These are phyloP conservation scores for Dynastes grantii DNA, from an alignment of 2,888 invertebrate species.

Conservation along the genomic window DNA sequence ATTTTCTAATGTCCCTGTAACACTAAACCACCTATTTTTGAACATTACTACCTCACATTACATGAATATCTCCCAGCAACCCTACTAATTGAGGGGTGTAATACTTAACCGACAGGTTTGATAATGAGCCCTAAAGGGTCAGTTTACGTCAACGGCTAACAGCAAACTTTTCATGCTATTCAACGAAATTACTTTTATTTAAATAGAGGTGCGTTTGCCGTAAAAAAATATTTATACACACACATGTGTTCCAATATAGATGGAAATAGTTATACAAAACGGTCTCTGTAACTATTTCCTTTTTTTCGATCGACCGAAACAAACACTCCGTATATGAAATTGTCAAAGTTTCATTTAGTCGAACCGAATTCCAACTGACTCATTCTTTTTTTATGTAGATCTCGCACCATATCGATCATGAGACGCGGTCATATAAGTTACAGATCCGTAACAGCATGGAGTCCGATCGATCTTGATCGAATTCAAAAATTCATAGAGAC, in stretches of 20 bases:
- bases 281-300: no score
- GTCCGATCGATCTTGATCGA: conserved; percentile 59
- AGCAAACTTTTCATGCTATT: no score
- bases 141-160: background rate
- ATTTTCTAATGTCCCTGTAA: background rate
- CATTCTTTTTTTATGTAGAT: conserved; percentile 31
- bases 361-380: conserved; percentile 30
- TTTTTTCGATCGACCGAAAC: no score
- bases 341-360: conserved; percentile 31
- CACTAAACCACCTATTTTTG: no score
- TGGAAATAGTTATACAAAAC: no score
- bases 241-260: no score
- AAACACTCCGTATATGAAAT: conserved; percentile 11
- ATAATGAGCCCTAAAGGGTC: conserved; percentile 50
- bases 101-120: conserved; percentile 54
- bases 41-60: background rate
- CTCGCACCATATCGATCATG: conserved; percentile 48
- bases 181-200: no score
- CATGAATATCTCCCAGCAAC: no score
- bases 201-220: no score
- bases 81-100: conserved; percentile 43
- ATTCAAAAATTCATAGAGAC: conserved; percentile 58
- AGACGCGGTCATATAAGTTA: conserved; percentile 50
- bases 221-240: no score
- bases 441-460: conserved; percentile 49